Percentiles rank a stretch among this genome's conserved stretches.
These are phyloP conservation scores for Chirona hameri DNA, from an alignment of 2,888 invertebrate species.

Conservation along the genomic window DNA sequence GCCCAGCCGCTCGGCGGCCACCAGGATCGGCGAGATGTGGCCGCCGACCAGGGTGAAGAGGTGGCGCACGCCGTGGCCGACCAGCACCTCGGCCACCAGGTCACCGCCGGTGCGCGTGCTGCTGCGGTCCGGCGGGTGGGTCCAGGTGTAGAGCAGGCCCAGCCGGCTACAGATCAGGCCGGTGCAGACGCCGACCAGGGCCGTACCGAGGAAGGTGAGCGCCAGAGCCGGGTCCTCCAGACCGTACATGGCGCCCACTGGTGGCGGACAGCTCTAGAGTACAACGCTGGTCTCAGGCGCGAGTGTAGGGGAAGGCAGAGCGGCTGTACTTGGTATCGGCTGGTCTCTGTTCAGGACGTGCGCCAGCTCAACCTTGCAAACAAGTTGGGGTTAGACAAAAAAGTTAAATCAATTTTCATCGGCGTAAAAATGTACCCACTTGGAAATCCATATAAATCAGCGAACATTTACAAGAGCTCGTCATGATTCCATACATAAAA, in stretches of 20 bases:
- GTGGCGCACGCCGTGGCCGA: conserved; percentile 54
- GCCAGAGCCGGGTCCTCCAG: background rate
- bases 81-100: conserved; percentile 53
- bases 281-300: background rate
- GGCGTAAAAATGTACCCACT: background rate
- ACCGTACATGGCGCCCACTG: background rate
- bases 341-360: background rate
- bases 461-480: too few relatives aligned
- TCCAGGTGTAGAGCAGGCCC: conserved; percentile 3
- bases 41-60: conserved; percentile 58
- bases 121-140: conserved; percentile 44
- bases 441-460: too few relatives aligned
- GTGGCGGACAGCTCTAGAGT: background rate
- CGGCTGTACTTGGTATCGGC: too few relatives aligned
- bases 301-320: background rate
- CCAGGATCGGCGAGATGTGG: conserved; percentile 60
- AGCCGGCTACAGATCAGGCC: background rate
- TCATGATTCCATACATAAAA: too few relatives aligned
- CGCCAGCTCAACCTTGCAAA: background rate
- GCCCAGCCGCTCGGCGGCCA: conserved; percentile 55
- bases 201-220: background rate
- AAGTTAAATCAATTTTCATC: background rate
- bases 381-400: too few relatives aligned
- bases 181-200: conserved; percentile 2
- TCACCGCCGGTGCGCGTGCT: conserved; percentile 52